These are phyloP conservation scores for Nomia melanderi DNA, from an alignment of 1,140 invertebrate species.

Conservation along the genomic window DNA sequence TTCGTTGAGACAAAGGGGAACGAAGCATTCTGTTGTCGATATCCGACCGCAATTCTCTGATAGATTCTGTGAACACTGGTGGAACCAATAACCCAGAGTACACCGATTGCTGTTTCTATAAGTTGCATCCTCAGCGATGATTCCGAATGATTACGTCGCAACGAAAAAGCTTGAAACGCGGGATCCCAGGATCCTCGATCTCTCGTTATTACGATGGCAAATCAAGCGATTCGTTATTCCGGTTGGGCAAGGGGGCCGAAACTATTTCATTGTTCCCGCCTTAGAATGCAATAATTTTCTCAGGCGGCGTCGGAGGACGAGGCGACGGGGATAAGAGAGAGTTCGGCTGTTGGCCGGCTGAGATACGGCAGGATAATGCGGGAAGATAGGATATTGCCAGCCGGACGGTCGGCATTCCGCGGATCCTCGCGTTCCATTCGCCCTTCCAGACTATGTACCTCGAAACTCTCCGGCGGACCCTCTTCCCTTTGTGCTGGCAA, in stretches of 20 bases:
- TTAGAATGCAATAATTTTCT: conserved; percentile 53
- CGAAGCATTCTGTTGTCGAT: too few species aligned
- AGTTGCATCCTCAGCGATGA: too few species aligned
- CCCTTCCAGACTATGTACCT: conserved; percentile 43
- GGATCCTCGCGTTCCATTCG: conserved; percentile 70
- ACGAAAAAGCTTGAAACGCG: too few species aligned
- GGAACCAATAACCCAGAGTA: too few species aligned
- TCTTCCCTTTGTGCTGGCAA: conserved; percentile 34
- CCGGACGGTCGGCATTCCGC: conserved; percentile 74
- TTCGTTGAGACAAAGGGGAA: too few species aligned
- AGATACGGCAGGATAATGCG: conserved; percentile 69
- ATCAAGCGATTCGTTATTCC: conserved; percentile 35
- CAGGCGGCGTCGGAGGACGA: background rate
- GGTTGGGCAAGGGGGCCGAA: background rate
- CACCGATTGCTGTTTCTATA: too few species aligned
- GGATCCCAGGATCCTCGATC: background rate
- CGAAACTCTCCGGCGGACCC: conserved; percentile 48
- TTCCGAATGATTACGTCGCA: background rate
- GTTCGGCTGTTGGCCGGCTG: conserved; percentile 45
- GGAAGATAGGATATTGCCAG: conserved; percentile 64
- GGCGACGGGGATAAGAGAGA: background rate
- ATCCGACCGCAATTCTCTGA: too few species aligned
- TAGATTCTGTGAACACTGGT: too few species aligned
- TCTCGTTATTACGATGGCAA: conserved; percentile 23
- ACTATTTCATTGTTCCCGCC: conserved; percentile 46